Percentiles rank a stretch among this genome's conserved stretches.
Evolutionary conservation across 64 coral and sea anemone genomes (phyloP).

Genomic region (Stichodactyla helianthus): DNA sequence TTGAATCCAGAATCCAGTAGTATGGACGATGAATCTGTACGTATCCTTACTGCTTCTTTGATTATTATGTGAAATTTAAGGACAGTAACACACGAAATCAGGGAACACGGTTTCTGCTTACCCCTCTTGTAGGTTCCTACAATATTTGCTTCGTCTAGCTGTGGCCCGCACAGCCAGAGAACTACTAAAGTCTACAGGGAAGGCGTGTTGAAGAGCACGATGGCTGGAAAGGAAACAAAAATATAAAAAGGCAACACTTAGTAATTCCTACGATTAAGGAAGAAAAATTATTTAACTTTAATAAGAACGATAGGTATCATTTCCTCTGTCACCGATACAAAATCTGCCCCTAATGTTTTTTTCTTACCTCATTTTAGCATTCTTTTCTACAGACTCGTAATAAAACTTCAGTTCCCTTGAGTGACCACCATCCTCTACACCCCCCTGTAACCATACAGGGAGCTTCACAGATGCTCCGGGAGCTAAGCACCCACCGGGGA

Average conservation of each 20-base stretch:
- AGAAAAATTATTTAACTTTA: too few species aligned
- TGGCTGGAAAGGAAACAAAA: conserved; percentile 34
- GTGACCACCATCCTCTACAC: conserved; percentile 21
- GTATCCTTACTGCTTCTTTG: too few species aligned
- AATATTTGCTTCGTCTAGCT: conserved; percentile 73
- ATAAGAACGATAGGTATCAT: too few species aligned
- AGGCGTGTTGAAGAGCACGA: conserved; percentile 82
- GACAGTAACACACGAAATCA: background rate
- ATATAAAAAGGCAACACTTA: background rate
- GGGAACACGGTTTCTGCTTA: background rate
- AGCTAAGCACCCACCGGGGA: conserved; percentile 49
- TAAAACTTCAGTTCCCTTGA: conserved; percentile 80
- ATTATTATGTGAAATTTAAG: background rate
- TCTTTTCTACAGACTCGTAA: conserved; percentile 65
- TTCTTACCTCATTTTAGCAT: conserved; percentile 64
- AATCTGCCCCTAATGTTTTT: too few species aligned
- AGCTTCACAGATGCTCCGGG: conserved; percentile 60
- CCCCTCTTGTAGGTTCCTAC: conserved; percentile 35
- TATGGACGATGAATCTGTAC: too few species aligned
- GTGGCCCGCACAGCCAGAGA: conserved; percentile 66
- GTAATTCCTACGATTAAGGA: too few species aligned
- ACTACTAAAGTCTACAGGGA: conserved; percentile 48
- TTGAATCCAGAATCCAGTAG: background rate
- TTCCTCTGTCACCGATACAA: too few species aligned
- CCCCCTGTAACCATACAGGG: conserved; percentile 87